Evolutionary conservation across 2,797 vertebrate species (phyloP).

Genomic region (Myripristis jacobus): DNA sequence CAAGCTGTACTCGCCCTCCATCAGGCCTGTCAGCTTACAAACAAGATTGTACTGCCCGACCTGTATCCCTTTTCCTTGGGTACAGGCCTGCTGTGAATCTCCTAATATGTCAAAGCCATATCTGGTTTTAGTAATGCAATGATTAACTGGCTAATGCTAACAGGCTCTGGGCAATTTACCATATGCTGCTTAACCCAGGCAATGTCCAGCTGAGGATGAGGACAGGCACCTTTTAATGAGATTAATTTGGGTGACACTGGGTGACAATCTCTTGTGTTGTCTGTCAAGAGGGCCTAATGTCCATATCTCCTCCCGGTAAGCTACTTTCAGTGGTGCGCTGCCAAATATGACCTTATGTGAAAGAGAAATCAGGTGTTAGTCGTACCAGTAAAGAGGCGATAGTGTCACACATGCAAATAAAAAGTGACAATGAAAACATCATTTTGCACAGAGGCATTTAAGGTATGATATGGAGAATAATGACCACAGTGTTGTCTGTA

Average conservation of each 20-base stretch:
- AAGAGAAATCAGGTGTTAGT: background rate
- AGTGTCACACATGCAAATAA: background rate
- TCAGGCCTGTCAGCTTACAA: too few species aligned
- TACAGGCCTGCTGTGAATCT: conserved; percentile 11
- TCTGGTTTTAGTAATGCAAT: conserved; percentile 41
- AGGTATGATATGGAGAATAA: background rate
- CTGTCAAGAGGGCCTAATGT: conserved; percentile 9
- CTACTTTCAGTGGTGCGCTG: conserved; percentile 21
- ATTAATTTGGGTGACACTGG: conserved; percentile 38
- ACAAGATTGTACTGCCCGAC: background rate
- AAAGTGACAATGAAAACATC: too few species aligned
- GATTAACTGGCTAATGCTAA: conserved; percentile 45
- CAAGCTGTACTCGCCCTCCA: too few species aligned
- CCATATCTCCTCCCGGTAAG: conserved; percentile 58
- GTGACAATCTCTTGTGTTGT: conserved; percentile 13
- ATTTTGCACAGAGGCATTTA: background rate
- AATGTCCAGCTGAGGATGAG: conserved; percentile 13
- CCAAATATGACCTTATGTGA: too few species aligned
- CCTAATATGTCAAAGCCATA: conserved; percentile 24
- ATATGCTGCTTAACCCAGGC: conserved; percentile 11
- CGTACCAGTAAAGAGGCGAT: background rate
- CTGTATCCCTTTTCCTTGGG: background rate
- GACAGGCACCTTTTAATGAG: conserved; percentile 66
- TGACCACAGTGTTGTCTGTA: too few species aligned
- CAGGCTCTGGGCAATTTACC: conserved; percentile 22